Evolutionary conservation across 2,797 vertebrate genomes (phyloP).

Genomic region (Fratercula arctica): DNA sequence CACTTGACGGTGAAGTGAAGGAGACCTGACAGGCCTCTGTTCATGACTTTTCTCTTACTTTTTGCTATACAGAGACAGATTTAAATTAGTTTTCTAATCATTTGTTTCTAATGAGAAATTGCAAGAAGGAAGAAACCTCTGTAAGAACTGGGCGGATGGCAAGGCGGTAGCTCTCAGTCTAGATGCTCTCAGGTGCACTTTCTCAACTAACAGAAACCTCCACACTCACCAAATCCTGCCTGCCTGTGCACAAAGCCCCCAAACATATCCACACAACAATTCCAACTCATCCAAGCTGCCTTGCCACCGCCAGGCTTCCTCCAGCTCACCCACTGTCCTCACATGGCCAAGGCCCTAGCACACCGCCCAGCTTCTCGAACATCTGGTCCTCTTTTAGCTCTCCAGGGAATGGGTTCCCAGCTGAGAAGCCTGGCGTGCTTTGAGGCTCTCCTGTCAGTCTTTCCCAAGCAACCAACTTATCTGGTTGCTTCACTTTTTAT

Average conservation of each 20-base stretch:
- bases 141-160: background rate
- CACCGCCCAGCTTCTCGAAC: background rate
- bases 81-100: background rate
- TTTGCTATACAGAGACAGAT: background rate
- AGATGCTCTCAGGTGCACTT: background rate
- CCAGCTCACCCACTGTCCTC: background rate
- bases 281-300: background rate
- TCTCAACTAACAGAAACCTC: background rate
- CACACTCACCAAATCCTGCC: background rate
- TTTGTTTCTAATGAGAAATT: background rate
- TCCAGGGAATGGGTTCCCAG: background rate
- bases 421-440: background rate
- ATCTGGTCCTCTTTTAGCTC: background rate
- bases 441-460: background rate
- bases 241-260: background rate
- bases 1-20: background rate
- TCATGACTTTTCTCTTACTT: background rate
- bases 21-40: background rate
- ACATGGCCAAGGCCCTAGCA: fast-evolving
- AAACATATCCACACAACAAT: background rate
- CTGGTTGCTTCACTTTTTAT: background rate
- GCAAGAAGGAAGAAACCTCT: background rate
- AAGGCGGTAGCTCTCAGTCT: background rate
- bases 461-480: background rate
- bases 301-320: background rate